phyloP scores from a whole-genome alignment of 2,888 invertebrate species.

The Bedellia somnulentella region DNA sequence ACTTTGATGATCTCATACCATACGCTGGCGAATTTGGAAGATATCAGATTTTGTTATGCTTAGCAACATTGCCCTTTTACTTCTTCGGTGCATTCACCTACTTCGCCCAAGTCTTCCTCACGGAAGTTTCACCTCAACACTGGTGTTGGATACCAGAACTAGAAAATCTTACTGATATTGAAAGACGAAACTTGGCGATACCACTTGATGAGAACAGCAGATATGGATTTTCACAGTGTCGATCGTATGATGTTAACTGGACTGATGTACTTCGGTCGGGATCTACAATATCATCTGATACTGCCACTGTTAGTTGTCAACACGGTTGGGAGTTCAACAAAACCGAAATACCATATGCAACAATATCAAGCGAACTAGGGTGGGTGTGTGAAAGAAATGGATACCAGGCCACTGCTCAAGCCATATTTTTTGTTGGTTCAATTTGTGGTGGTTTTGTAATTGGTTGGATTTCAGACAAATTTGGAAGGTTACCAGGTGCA shows the following conservation, averaged over 20 bases:
- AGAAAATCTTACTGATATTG: slow-evolving; percentile 7
- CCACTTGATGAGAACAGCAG: slow-evolving; percentile 5
- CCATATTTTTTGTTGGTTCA: slow-evolving; percentile 9
- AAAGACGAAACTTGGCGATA: slow-evolving; percentile 7
- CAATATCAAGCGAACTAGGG: slow-evolving; percentile 8
- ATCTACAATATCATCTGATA: not conserved
- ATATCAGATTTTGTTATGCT: slow-evolving; percentile 7
- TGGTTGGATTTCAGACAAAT: slow-evolving; percentile 9
- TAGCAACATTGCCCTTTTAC: slow-evolving; percentile 8
- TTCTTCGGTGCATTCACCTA: slow-evolving; percentile 8
- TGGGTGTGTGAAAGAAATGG: slow-evolving; percentile 10
- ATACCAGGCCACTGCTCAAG: slow-evolving; percentile 9
- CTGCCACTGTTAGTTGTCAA: slow-evolving; percentile 5
- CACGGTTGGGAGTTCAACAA: slow-evolving; percentile 10
- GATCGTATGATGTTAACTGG: slow-evolving; percentile 8
- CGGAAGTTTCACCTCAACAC: slow-evolving; percentile 7
- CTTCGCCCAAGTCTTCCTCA: slow-evolving; percentile 8
- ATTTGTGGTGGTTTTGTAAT: slow-evolving; percentile 7
- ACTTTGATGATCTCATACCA: slow-evolving; percentile 8
- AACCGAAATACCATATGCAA: slow-evolving; percentile 9
- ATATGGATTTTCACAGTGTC: slow-evolving; percentile 7
- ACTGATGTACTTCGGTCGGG: slow-evolving; percentile 6
- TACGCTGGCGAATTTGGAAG: slow-evolving; percentile 8
- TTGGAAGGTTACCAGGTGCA: slow-evolving; percentile 7
- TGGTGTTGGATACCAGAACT: slow-evolving; percentile 10